Evolutionary conservation across 2,888 invertebrate genomes (phyloP).

Genomic region (Crossocerus cetratus): DNA sequence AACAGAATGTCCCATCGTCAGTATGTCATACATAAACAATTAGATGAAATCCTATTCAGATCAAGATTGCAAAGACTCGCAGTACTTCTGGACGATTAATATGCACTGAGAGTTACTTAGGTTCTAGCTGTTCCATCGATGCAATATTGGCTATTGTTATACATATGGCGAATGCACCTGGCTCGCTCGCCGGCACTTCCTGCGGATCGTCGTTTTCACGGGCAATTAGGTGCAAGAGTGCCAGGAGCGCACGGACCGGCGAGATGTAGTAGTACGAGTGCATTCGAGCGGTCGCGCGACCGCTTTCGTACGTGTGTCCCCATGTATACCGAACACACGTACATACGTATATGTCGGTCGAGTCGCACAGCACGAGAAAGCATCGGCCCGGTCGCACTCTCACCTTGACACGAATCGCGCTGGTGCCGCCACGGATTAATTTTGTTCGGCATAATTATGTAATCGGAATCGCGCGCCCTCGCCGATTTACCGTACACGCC

Average conservation of each 20-base stretch:
- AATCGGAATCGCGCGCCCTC: constrained; percentile 56
- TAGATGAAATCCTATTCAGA: too few relatives aligned
- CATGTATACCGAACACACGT: too few relatives aligned
- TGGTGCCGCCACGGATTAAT: constrained; percentile 67
- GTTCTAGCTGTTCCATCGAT: too few relatives aligned
- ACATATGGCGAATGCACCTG: background rate
- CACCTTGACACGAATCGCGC: constrained; percentile 70
- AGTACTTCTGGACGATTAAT: too few relatives aligned
- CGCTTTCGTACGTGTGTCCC: too few relatives aligned
- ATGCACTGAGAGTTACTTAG: too few relatives aligned
- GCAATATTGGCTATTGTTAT: too few relatives aligned
- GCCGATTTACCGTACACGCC: constrained; percentile 52
- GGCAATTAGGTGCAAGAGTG: constrained; percentile 2
- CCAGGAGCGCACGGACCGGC: background rate
- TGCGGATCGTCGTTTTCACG: constrained; percentile 6
- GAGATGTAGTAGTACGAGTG: background rate
- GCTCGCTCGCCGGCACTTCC: background rate
- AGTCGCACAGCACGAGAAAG: constrained; percentile 42
- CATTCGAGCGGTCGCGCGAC: background rate
- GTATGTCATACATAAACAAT: too few relatives aligned
- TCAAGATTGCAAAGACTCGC: too few relatives aligned
- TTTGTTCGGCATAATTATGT: constrained; percentile 67
- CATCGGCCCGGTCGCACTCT: constrained; percentile 38
- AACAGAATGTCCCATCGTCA: too few relatives aligned
- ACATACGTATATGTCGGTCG: background rate